Base-by-base conservation (phyloP, 2,888 invertebrate genomes). In the Adelphocoris suturalis region DNA sequence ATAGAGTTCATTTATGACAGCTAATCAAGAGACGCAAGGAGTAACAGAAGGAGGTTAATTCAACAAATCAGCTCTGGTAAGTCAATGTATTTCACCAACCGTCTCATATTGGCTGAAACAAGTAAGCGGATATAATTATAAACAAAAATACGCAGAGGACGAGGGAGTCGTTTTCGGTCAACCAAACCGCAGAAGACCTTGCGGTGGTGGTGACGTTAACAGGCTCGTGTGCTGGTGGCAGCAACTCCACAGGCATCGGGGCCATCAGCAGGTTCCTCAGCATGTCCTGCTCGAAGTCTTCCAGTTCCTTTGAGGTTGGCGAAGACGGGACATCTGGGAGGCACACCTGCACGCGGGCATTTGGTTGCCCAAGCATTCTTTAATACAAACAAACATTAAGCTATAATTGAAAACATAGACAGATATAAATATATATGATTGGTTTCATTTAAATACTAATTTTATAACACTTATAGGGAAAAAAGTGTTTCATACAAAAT, bases 71-170 rank as follows among this genome's bases (percentile, higher is more conserved):
- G 37, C 7, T 37, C 37, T 4, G 37, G 2, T 37, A 37, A 37
- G 37, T 37, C 37, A 7, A 37, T 37, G 7, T 37, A 16, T 68
- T 12, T 68, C 19, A 23, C 13, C 16, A 19, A 23, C 23, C 68
- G 23, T 23, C 23, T 23, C 23, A 68, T 68, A 68, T 68, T 68
- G 68, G 68, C 19, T 68, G 68, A 27, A 68, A 68, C 19, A 68
- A 12, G 23, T 68, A 68, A 4, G 68, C 68, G 19, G 68, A 68
- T 68, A 68, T 68, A 23, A 68, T 68, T 68, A 68, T 19, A 23
- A 68, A 68, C 68, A 68, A 68, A 68, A 68, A 27, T 19, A 68
- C 68, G 68, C 19, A 68, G 19, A 68, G 68, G 68, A 68, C 68
- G 23, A 68, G 27, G 23, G 68, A 68, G 27, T 68, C 68, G 68